Evolutionary conservation across 2,888 invertebrate species (phyloP).

Genomic region (Acronicta psi): DNA sequence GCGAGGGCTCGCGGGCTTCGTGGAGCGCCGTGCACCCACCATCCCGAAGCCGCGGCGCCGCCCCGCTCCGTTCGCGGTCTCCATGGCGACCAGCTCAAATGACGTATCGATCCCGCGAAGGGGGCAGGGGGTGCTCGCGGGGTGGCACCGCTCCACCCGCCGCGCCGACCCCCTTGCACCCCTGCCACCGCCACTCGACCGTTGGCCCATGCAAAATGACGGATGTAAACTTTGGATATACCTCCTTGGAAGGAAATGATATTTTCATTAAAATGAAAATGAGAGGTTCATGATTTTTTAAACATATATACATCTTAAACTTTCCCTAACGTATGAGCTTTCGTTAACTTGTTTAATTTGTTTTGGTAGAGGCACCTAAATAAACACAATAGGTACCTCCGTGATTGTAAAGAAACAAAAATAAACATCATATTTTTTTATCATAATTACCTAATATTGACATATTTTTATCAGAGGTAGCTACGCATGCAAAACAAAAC

Average conservation of each 20-base stretch:
- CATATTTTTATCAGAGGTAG: constrained; percentile 3
- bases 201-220: constrained; percentile 89
- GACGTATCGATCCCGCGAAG: constrained; percentile 89
- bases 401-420: constrained; percentile 10
- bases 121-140: constrained; percentile 77
- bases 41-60: constrained; percentile 84
- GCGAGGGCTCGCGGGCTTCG: constrained; percentile 72
- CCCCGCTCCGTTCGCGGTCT: constrained; percentile 88
- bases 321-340: constrained; percentile 33
- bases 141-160: constrained; percentile 87
- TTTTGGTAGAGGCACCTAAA: constrained; percentile 8
- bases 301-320: constrained; percentile 43
- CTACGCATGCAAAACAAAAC: constrained; percentile 9
- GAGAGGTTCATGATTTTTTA: constrained; percentile 78
- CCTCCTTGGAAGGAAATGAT: constrained; percentile 87
- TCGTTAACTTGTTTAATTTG: constrained; percentile 16
- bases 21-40: constrained; percentile 82
- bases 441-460: not conserved
- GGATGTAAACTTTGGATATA: constrained; percentile 89
- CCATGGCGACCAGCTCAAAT: constrained; percentile 89
- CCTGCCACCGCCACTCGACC: constrained; percentile 85
- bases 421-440: too few relatives aligned
- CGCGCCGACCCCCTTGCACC: constrained; percentile 79
- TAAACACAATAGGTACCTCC: not conserved
- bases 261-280: constrained; percentile 88